Conservation (phyloP, 2,113 vertebrate genomes). For the Boulengeromyrus knoepffleri region DNA sequence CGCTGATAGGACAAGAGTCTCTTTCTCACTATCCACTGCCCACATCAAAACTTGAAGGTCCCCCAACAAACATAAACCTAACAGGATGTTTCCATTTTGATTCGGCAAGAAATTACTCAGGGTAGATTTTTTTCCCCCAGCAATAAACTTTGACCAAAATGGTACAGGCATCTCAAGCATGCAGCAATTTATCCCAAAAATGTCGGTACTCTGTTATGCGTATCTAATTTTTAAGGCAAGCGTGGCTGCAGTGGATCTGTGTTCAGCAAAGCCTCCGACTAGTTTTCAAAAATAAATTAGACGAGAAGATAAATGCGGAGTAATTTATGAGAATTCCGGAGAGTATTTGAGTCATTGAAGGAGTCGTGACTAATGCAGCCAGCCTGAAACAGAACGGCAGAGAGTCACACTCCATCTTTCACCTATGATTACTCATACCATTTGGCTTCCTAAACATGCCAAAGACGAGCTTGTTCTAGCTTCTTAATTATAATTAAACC, state of each 20-base stretch:
- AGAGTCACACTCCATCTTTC: background rate
- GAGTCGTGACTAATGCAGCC: slow-evolving; percentile 24
- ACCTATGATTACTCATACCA: slow-evolving; percentile 18
- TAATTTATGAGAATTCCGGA: slow-evolving; percentile 18
- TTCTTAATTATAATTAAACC: background rate
- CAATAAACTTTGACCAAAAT: background rate
- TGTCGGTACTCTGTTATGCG: background rate
- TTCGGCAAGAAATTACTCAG: background rate
- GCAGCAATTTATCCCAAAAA: background rate
- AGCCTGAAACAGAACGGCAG: background rate
- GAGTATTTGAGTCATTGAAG: slow-evolving; percentile 24
- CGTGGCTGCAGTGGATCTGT: background rate
- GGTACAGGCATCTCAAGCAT: background rate
- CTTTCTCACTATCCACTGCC: background rate
- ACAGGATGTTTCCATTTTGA: background rate
- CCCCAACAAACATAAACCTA: background rate
- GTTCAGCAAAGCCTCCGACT: background rate
- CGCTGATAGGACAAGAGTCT: background rate
- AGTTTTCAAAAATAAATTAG: background rate
- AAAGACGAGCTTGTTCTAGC: background rate
- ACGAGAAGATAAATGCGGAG: background rate
- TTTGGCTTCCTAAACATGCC: background rate
- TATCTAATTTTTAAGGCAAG: background rate
- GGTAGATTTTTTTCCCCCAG: background rate
- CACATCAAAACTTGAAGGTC: background rate